phyloP scores from a whole-genome alignment of 2,888 invertebrate species.

The Cinara cedri region DNA sequence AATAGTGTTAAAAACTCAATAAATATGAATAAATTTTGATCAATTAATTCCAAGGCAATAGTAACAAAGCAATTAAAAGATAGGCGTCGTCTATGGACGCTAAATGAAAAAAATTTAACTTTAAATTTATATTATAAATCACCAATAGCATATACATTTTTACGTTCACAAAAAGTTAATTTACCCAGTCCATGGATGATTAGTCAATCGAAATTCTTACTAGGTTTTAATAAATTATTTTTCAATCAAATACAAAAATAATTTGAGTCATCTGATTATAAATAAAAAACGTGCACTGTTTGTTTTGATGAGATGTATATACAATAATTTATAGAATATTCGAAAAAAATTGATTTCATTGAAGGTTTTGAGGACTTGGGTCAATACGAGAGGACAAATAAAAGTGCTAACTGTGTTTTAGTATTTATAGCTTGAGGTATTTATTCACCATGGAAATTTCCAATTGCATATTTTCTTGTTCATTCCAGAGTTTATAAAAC shows the following conservation, averaged over 20 bases:
- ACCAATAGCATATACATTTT: constrained; percentile 6
- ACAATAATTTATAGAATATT: not conserved
- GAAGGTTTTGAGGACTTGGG: too few relatives aligned
- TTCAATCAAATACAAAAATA: too few relatives aligned
- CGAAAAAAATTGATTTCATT: too few relatives aligned
- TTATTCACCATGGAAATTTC: constrained; percentile 60
- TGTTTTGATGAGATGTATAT: constrained; percentile 7
- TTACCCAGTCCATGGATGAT: not conserved
- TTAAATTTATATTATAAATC: constrained; percentile 17
- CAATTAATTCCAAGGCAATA: too few relatives aligned
- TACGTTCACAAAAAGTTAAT: constrained; percentile 14
- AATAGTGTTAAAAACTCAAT: too few relatives aligned
- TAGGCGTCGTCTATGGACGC: not conserved
- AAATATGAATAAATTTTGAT: too few relatives aligned
- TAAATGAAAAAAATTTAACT: not conserved
- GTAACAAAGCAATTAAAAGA: too few relatives aligned
- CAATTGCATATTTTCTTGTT: constrained; percentile 59
- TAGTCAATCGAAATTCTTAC: too few relatives aligned
- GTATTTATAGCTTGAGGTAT: too few relatives aligned
- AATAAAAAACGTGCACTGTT: not conserved
- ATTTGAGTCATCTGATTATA: too few relatives aligned
- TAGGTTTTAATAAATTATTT: too few relatives aligned
- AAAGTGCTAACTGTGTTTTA: constrained; percentile 59
- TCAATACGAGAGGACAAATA: too few relatives aligned
- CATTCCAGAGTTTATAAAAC: constrained; percentile 45